Evolutionary conservation across 2,888 invertebrate genomes (phyloP).

Genomic region (Euproctis similis): DNA sequence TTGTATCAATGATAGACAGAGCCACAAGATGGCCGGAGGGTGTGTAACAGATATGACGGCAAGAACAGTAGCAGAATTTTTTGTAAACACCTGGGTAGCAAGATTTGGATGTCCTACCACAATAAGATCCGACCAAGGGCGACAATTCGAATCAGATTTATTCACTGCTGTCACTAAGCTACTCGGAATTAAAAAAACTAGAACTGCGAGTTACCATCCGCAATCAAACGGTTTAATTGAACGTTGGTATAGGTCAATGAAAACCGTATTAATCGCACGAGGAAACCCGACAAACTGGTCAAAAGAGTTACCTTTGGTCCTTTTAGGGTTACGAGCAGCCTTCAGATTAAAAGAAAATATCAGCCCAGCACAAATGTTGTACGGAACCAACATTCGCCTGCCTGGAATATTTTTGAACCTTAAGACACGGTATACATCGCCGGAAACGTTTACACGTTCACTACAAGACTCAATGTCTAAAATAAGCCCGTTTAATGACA

Average conservation of each 20-base stretch:
- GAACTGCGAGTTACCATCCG: neutral
- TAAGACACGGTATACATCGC: neutral
- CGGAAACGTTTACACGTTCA: neutral
- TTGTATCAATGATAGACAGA: too few relatives aligned
- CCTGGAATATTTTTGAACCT: slow-evolving; percentile 2
- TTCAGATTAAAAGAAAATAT: neutral
- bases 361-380: slow-evolving; percentile 3
- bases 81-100: slow-evolving; percentile 5
- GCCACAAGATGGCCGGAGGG: too few relatives aligned
- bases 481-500: neutral
- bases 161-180: neutral
- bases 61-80: slow-evolving; percentile 1
- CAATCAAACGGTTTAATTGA: neutral
- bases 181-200: neutral
- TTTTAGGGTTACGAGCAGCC: slow-evolving; percentile 3
- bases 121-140: slow-evolving; percentile 21
- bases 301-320: slow-evolving; percentile 1
- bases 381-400: slow-evolving; percentile 2
- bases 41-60: neutral
- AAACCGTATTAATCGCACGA: slow-evolving; percentile 1
- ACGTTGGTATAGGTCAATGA: neutral
- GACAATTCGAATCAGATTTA: neutral
- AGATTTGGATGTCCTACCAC: slow-evolving; percentile 7
- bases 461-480: neutral
- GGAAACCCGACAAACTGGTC: slow-evolving; percentile 2